Conservation (phyloP, 2,888 invertebrate genomes). For the Adelognathus sp. region DNA sequence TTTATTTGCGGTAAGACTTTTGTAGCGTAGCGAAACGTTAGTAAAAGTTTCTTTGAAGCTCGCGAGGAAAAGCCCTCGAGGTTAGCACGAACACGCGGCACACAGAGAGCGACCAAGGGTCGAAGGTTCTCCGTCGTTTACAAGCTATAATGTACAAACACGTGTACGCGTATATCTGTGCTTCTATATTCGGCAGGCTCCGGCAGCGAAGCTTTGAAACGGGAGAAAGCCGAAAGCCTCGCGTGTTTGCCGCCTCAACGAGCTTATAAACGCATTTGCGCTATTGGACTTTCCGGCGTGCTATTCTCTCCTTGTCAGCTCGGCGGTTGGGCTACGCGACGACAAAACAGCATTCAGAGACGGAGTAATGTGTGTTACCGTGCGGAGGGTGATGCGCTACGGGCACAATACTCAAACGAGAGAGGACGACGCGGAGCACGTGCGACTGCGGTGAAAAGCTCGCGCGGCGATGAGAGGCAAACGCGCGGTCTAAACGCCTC, state of each 20-base stretch:
- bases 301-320: conserved; percentile 41
- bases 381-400: neutral
- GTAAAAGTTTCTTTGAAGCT: conserved; percentile 58
- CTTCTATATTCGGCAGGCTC: conserved; percentile 22
- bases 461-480: conserved; percentile 3
- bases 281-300: conserved; percentile 68
- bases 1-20: conserved; percentile 47
- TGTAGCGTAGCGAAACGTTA: neutral
- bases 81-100: conserved; percentile 41
- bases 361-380: no score
- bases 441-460: conserved; percentile 1
- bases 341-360: neutral
- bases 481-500: conserved; percentile 4
- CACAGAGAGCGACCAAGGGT: conserved; percentile 49
- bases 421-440: neutral
- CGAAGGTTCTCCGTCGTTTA: conserved; percentile 51
- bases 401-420: neutral
- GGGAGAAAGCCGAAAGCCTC: conserved; percentile 24
- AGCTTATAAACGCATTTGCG: conserved; percentile 72
- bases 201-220: conserved; percentile 57
- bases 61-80: conserved; percentile 54
- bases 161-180: neutral
- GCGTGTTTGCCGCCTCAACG: conserved; percentile 64
- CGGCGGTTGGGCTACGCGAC: neutral
- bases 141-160: conserved; percentile 9